phyloP scores from a whole-genome alignment of 2,888 invertebrate genomes.

The Tenthredo mesomela region DNA sequence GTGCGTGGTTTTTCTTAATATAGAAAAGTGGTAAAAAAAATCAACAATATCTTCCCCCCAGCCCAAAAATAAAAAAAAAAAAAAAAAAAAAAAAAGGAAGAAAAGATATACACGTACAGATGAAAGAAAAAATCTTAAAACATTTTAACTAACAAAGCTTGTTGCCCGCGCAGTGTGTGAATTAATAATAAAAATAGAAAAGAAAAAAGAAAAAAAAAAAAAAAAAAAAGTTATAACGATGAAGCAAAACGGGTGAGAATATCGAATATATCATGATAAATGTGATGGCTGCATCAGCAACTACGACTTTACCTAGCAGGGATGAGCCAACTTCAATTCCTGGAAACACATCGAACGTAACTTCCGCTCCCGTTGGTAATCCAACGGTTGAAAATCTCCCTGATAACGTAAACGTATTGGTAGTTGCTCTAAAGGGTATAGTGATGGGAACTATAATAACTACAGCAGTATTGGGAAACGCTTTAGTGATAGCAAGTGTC shows the following conservation, averaged over 20 bases:
- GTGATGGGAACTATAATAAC: slow-evolving; percentile 93
- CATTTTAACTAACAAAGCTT: too few relatives aligned
- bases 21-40: background rate
- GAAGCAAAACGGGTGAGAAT: background rate
- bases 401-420: slow-evolving; percentile 70
- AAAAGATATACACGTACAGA: background rate
- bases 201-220: background rate
- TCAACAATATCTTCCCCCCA: too few relatives aligned
- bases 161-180: background rate
- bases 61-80: background rate
- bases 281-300: slow-evolving; percentile 71
- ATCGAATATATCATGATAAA: slow-evolving; percentile 67
- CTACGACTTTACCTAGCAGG: slow-evolving; percentile 69
- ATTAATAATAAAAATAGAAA: background rate
- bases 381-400: slow-evolving; percentile 73
- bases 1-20: background rate
- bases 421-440: slow-evolving; percentile 85
- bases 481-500: slow-evolving; percentile 92
- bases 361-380: slow-evolving; percentile 69
- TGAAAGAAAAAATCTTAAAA: too few relatives aligned
- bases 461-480: slow-evolving; percentile 94
- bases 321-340: slow-evolving; percentile 65
- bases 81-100: background rate
- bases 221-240: background rate
- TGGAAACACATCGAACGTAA: slow-evolving; percentile 57